These are phyloP conservation scores for Rhinoptilus africanus DNA, from an alignment of 2,113 vertebrate species.

Conservation along the genomic window DNA sequence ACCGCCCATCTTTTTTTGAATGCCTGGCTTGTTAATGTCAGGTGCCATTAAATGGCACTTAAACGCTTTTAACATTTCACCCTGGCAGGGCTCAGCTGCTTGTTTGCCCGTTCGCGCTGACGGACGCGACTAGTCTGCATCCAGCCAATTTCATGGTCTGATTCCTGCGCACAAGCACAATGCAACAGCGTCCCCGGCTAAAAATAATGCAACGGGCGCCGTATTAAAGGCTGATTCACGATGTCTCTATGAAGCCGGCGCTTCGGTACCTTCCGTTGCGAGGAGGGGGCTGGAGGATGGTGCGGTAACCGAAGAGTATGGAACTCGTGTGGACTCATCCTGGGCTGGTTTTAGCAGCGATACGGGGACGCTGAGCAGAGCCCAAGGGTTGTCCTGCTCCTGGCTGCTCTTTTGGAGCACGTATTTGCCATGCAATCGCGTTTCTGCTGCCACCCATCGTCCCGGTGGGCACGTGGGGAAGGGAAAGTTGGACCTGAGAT, in stretches of 20 bases:
- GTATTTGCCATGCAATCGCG: fast-evolving
- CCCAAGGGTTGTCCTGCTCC: neutral
- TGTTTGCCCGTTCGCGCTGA: neutral
- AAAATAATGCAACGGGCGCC: neutral
- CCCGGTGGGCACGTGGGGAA: fast-evolving
- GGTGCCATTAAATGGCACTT: neutral
- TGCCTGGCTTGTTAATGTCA: neutral
- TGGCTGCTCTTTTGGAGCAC: neutral
- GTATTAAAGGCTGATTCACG: neutral
- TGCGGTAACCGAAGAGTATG: fast-evolving
- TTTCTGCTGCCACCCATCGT: fast-evolving
- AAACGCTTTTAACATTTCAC: neutral
- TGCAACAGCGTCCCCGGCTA: neutral
- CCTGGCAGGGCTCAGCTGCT: conserved; percentile 2
- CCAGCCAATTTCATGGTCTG: conserved; percentile 47
- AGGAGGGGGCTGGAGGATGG: neutral
- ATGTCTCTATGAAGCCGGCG: neutral
- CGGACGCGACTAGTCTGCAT: neutral
- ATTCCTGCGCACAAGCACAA: neutral
- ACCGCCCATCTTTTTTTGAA: neutral
- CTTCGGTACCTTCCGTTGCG: neutral
- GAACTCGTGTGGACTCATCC: neutral
- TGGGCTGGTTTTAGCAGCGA: neutral
- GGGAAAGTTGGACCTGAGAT: neutral
- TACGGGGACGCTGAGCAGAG: neutral